Conservation (phyloP, 1,140 invertebrate genomes). For the Heliconius hermathena region DNA sequence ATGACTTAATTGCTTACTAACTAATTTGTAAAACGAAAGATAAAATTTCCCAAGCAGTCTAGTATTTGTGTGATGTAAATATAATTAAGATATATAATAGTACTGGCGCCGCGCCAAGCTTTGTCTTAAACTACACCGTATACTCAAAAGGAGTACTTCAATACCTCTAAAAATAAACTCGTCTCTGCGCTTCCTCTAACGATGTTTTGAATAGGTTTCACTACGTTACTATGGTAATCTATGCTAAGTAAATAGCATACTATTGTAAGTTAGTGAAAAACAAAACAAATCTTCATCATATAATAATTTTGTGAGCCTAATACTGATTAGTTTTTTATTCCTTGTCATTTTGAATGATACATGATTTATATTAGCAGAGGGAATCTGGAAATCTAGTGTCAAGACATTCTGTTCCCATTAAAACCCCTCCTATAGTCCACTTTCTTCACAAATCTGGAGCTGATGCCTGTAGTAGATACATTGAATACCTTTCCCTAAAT, state of each 20-base stretch:
- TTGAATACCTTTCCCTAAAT: no score
- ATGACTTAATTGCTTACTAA: background rate
- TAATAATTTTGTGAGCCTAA: no score
- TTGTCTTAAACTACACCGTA: slow-evolving; percentile 27
- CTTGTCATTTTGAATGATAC: no score
- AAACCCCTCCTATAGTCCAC: no score
- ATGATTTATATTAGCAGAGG: no score
- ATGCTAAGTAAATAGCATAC: slow-evolving; percentile 6
- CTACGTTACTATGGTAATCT: slow-evolving; percentile 2
- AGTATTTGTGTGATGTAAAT: slow-evolving; percentile 29
- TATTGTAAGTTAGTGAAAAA: background rate
- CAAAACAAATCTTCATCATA: background rate
- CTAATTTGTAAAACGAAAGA: background rate
- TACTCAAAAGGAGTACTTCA: slow-evolving; percentile 32
- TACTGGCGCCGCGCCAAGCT: slow-evolving; percentile 29
- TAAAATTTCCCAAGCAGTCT: background rate
- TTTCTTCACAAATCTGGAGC: no score
- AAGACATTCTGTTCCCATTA: no score
- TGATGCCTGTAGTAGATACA: no score
- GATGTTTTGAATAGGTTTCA: slow-evolving; percentile 12
- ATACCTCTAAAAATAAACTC: slow-evolving; percentile 34
- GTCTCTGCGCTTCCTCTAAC: slow-evolving; percentile 25
- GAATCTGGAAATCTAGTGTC: no score
- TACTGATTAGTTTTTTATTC: no score
- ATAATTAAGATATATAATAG: slow-evolving; percentile 38